A percentile compares a stretch with the other conserved stretches of the same genome.
phyloP scores from a whole-genome alignment of 2,113 vertebrate genomes.

The Toxotes jaculatrix region DNA sequence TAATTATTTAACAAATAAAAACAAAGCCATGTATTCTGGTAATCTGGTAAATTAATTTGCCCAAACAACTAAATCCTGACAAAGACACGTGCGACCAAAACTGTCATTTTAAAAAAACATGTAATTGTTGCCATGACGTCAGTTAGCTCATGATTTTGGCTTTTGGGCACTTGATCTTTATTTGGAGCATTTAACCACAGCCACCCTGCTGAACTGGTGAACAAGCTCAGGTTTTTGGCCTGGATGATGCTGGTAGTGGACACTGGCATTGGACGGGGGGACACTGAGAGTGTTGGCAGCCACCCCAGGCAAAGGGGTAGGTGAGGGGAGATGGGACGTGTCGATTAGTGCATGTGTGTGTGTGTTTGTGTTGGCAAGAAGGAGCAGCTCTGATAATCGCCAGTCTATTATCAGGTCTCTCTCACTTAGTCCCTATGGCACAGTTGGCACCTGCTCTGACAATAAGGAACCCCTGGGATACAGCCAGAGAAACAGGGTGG shows the following conservation, averaged over 20 bases:
- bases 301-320: not conserved
- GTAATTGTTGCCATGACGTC: too few species aligned
- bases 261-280: not conserved
- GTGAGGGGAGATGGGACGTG: slow-evolving; percentile 27
- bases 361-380: slow-evolving; percentile 37
- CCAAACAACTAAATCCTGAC: too few species aligned
- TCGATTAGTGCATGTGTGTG: slow-evolving; percentile 11
- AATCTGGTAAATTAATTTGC: too few species aligned
- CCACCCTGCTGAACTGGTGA: not conserved
- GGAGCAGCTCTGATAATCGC: slow-evolving; percentile 46
- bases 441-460: slow-evolving; percentile 62
- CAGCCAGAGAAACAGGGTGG: slow-evolving; percentile 52
- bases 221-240: not conserved
- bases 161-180: slow-evolving; percentile 34
- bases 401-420: slow-evolving; percentile 66
- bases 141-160: not conserved
- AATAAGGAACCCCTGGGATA: slow-evolving; percentile 38
- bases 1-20: too few species aligned
- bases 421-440: slow-evolving; percentile 52
- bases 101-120: too few species aligned
- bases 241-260: not conserved
- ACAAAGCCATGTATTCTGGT: too few species aligned
- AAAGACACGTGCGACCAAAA: too few species aligned
- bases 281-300: slow-evolving; percentile 16
- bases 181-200: slow-evolving; percentile 25